Base-by-base conservation (phyloP, 2,113 vertebrate species). In the Takifugu flavidus region DNA sequence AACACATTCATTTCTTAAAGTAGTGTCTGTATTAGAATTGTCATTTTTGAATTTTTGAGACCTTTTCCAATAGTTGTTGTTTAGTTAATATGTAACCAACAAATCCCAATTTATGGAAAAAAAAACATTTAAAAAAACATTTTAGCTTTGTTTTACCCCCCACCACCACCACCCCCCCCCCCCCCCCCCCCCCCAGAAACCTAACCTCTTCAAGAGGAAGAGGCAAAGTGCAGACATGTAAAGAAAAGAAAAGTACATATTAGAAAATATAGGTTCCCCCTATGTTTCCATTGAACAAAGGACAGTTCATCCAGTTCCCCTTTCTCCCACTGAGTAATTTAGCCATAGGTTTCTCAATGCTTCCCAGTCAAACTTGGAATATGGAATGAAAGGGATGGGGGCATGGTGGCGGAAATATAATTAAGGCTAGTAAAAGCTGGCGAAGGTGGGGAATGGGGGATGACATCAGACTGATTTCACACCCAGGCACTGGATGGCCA, bases 391-490 rank as follows among this genome's bases (percentile, higher is more conserved):
- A 91, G 87, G 91, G 75, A 68, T 90, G 90, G 92, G 93, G 94
- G 94, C 92, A 94, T 94, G 95, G 92, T 94, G 93, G 90, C 93
- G 93, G 94, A 96, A 96, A 97, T 94, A 97, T 95, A 95, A 96
- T 98, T 95, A 94, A 91, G 92, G 94, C 87, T 89, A 89, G 92
- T 92, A 91, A 94, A 93, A 93, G 93, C 92, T 93, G 92, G 91
- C 88, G 92, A 91, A 92, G 92, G 92, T 93, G 92, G 91, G 94
- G 95, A 94, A 93, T 91, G 86, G 91, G 74, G 91, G 93, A 95
- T 96, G 94, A 97, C 96, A 97, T 98, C 96, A 97, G 95, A 91
- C 91, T 88, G 92, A 98, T 99, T 99, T 99, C 96, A 98, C 96
- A 98, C 93, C 92, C 91, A 71, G 92, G 92, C 92, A 93, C 92